A percentile compares a stretch with the other conserved stretches of the same genome.
Evolutionary conservation across 2,888 invertebrate species (phyloP).

Genomic region (Charanyca ferruginea): DNA sequence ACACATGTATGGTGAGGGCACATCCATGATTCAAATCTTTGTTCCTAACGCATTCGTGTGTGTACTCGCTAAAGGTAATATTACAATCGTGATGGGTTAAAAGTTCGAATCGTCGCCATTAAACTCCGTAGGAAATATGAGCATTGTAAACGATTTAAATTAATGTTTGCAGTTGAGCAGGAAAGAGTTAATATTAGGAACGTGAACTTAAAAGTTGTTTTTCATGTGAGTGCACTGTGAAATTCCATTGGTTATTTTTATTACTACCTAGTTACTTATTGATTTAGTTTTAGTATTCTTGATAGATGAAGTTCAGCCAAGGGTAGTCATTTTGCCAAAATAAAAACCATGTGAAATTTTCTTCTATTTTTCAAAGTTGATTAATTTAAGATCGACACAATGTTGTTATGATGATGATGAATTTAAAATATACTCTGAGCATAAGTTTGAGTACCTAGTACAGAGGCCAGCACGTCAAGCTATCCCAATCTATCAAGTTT

Average conservation of each 20-base stretch:
- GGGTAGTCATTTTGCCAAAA: no score
- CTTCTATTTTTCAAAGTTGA: no score
- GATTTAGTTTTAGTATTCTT: slow-evolving; percentile 1
- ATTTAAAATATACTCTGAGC: no score
- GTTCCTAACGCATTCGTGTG: slow-evolving; percentile 26
- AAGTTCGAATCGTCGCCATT: slow-evolving; percentile 42
- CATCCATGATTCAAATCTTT: neutral
- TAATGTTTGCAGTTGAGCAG: slow-evolving; percentile 26
- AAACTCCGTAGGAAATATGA: slow-evolving; percentile 33
- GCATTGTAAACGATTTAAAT: slow-evolving; percentile 29
- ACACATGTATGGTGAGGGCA: neutral
- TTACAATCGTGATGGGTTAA: slow-evolving; percentile 54
- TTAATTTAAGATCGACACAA: no score
- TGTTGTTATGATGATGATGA: no score
- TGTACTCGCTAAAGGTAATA: slow-evolving; percentile 39
- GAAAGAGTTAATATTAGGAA: slow-evolving; percentile 27
- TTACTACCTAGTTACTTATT: neutral
- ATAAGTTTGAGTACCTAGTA: no score
- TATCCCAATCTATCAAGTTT: no score
- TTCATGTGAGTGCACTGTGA: neutral
- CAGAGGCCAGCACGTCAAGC: no score
- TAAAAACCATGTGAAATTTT: no score
- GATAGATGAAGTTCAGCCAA: neutral
- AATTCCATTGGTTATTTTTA: neutral
- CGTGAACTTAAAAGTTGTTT: slow-evolving; percentile 5